Conservation (phyloP, 2,113 vertebrate genomes). For the Hydrolagus affinis region DNA sequence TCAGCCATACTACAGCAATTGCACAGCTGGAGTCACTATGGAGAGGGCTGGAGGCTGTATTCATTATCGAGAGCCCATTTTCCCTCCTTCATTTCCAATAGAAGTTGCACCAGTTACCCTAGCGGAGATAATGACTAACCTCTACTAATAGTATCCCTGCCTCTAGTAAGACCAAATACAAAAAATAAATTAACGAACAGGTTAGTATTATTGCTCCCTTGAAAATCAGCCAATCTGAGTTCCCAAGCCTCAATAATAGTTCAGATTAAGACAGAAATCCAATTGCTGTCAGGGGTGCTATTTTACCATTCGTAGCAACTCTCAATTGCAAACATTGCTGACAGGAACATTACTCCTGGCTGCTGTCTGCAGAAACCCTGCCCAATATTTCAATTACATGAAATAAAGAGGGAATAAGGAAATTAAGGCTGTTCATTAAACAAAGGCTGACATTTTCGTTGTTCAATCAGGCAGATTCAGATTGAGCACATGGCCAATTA, state of each 20-base stretch:
- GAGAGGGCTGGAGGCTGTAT: background rate
- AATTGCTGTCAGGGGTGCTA: background rate
- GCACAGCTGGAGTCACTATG: background rate
- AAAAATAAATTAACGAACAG: background rate
- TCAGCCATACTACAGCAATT: background rate
- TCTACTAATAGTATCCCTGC: background rate
- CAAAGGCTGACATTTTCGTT: background rate
- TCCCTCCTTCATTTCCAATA: background rate
- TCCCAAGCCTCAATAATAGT: background rate
- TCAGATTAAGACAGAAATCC: background rate
- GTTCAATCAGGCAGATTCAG: background rate
- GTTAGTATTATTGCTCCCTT: background rate
- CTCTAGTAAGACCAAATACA: background rate
- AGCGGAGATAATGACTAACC: background rate
- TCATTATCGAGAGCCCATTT: background rate
- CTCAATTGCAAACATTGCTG: background rate
- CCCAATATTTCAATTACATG: background rate
- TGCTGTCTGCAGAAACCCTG: background rate
- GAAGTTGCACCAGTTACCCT: background rate
- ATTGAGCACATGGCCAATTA: constrained; percentile 4
- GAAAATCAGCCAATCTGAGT: background rate
- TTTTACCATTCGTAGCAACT: background rate
- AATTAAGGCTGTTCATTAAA: background rate
- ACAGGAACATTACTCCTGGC: background rate
- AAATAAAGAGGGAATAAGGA: background rate